Conservation (phyloP, 2,888 invertebrate species). For the Sarcophaga carnaria region DNA sequence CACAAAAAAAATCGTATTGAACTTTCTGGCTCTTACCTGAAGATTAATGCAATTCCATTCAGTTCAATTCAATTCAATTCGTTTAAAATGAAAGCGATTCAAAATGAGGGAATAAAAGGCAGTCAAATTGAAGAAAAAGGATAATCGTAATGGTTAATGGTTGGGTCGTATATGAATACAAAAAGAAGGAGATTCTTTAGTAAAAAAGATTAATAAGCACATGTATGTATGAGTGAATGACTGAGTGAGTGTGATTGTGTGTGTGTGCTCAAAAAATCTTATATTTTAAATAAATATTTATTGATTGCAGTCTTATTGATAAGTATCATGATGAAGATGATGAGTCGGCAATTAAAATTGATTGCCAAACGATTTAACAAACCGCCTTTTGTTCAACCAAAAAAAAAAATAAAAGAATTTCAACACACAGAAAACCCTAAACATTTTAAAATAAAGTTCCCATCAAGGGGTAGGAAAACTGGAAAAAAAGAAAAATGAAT, state of each 20-base stretch:
- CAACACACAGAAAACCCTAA: constrained; percentile 38
- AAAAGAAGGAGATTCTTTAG: constrained; percentile 8
- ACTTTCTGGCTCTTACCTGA: constrained; percentile 38
- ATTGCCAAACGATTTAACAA: constrained; percentile 68
- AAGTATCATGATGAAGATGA: constrained; percentile 37
- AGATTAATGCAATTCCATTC: constrained; percentile 54
- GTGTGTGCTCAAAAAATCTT: constrained; percentile 4
- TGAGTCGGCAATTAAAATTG: constrained; percentile 68
- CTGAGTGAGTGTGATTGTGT: not conserved
- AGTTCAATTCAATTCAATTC: constrained; percentile 47
- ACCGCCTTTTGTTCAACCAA: constrained; percentile 58
- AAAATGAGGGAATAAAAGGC: constrained; percentile 28
- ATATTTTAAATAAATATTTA: constrained; percentile 59
- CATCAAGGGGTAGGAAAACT: constrained; percentile 19
- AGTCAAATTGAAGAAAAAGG: constrained; percentile 37
- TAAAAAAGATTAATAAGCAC: constrained; percentile 18
- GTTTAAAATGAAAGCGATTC: constrained; percentile 5
- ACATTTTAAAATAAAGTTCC: constrained; percentile 42
- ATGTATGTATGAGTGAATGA: not conserved
- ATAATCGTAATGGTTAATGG: constrained; percentile 64
- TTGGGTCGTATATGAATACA: constrained; percentile 33
- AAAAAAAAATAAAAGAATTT: constrained; percentile 41
- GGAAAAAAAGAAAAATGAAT: constrained; percentile 2
- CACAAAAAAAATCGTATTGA: constrained; percentile 36
- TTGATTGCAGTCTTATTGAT: constrained; percentile 67